Base-by-base conservation (phyloP, 2,113 vertebrate species). In the Brevimyrus niger region DNA sequence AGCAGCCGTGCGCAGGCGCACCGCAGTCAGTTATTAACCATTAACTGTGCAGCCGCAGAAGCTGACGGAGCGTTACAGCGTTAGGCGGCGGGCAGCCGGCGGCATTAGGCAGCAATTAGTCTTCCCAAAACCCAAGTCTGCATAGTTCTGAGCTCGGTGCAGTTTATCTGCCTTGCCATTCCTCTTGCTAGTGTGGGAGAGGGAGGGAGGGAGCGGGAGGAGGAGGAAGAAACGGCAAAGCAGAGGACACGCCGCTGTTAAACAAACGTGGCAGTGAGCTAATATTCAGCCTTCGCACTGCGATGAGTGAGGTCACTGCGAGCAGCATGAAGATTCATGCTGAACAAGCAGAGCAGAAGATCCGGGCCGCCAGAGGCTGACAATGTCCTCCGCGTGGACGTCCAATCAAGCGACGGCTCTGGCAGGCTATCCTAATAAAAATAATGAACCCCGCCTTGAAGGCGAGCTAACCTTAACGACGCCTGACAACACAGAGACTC, bases 371-470 rank as follows among this genome's bases (percentile, higher is more conserved):
- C 44, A 46, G 19, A 47, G 83, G 55, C 42, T 86, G 88, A 90
- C 88, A 82, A 38, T 15, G 69, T 76, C 69, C 69, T 38, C 73
- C 73, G 0, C 13, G 17, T 42, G 73, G 55, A 50, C 46, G 51
- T 88, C 88, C 69, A 88, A 88, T 90, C 82, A 86, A 65, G 55
- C 44, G 2, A n/a, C 21, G 38, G 31, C 31, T 46, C 50, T 47
- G 35, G 23, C 58, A 51, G n/a, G 47, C 17, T 19, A 50, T 76
- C 21, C 65, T 51, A 88, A 76, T 38, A 76, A 50, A 21, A 76
- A 35, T 76, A 48, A 88, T 80, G 46, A 48, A 76, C 65, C 7
- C 46, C 31, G 50, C 87, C 61, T 31, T 65, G 27, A 88, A 80
- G 13, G n/a, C 61, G 5, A 50, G 48, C 44, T 5, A 55, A 35